Percentiles rank a stretch among this genome's conserved stretches.
phyloP scores from a whole-genome alignment of 53 echinoderm and acorn worm species.

The Apostichopus leukothele region DNA sequence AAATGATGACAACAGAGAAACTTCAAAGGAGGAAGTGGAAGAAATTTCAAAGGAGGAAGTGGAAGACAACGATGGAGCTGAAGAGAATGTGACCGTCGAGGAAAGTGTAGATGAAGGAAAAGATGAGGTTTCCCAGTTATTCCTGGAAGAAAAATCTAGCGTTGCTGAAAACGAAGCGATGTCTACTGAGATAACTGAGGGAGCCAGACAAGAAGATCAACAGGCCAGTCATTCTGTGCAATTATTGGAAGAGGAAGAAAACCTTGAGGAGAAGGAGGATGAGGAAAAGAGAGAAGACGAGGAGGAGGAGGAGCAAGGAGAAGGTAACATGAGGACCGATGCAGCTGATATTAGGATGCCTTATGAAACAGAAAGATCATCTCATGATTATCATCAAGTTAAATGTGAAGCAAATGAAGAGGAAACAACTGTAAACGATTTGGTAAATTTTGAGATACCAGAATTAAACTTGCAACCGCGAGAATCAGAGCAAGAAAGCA shows the following conservation, averaged over 20 bases:
- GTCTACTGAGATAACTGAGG: background rate
- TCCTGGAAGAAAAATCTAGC: background rate
- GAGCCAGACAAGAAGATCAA: conserved; percentile 8
- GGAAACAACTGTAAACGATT: too few species aligned
- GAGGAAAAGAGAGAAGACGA: background rate
- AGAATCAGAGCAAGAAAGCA: background rate
- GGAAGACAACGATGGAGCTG: background rate
- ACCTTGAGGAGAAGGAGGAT: background rate
- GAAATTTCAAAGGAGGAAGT: background rate
- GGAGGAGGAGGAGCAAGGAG: background rate
- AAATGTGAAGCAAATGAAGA: too few species aligned
- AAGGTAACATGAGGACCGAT: background rate
- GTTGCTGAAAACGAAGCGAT: background rate
- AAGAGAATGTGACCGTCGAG: background rate
- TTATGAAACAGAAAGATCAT: too few species aligned
- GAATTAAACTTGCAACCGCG: background rate
- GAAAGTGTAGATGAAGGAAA: background rate
- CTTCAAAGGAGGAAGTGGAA: background rate
- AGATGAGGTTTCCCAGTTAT: background rate
- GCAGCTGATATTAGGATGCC: too few species aligned
- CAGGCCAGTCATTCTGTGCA: background rate
- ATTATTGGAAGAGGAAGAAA: background rate
- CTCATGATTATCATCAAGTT: too few species aligned
- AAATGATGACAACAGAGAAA: background rate
- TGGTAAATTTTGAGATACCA: background rate